Base-by-base conservation (phyloP, 2,797 vertebrate species). In the Danio kyathit region DNA sequence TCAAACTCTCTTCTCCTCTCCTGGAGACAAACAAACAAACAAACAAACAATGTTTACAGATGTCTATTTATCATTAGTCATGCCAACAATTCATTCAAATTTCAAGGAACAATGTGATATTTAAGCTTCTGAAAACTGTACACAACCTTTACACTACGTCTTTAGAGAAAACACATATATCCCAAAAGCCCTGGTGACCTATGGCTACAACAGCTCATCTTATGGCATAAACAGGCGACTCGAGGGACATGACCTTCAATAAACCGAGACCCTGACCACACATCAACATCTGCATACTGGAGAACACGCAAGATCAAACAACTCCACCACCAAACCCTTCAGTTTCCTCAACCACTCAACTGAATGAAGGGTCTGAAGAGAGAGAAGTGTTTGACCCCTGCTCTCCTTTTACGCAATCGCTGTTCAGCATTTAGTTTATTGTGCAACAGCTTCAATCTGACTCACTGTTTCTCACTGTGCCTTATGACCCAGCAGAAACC, bases 1-100 rank as follows among this genome's bases (percentile, higher is more conserved):
- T 99, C 96, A 91, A 98, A 99, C 73, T 94, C 95, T 90, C 87
- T 95, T 92, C 97, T 96, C 90, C 97, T 95, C 74, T 98, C 96
- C 97, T 99, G 83, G 6, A 74, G 14, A 5, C 19, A 48, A 46
- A 48, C 10, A n/a, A n/a, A n/a, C n/a, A n/a, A n/a, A 12, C 38
- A 60, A 16, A 51, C 10, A 59, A 16, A 57, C 54, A 16, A 5
- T 12, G n/a, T 19, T 56, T 49, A 19, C 2, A 49, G 29, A 9
- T 5, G 48, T 6, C 63, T 4, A 46, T 21, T 71, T n/a, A 38
- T 11, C 9, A 38, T n/a, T 46, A 5, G n/a, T 9, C 54, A 77
- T 29, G 63, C 29, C 2, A 63, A 38, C 2, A 5, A 72, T 63
- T 71, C 3, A 61, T 61, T 70, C 17, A 71, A 46, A 8, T 41